Evolutionary conservation across 2,797 vertebrate species (phyloP).

Genomic region (Acridotheres tristis): DNA sequence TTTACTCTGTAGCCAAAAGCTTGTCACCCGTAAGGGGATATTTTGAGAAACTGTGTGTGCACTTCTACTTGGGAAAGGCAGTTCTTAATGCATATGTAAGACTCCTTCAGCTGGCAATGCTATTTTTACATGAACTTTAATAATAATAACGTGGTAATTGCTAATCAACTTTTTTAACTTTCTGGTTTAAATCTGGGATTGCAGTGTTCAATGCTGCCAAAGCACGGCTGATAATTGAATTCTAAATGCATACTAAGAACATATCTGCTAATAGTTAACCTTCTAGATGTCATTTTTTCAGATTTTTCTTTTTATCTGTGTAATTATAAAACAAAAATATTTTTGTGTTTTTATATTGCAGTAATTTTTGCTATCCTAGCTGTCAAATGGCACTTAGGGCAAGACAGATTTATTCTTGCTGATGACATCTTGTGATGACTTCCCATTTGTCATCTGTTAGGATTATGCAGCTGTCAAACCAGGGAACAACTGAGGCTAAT

Average conservation of each 20-base stretch:
- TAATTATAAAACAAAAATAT: neutral
- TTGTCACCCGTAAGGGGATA: neutral
- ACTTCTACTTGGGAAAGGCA: neutral
- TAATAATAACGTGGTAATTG: neutral
- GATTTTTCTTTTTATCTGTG: neutral
- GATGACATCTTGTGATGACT: neutral
- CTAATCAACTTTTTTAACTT: conserved; percentile 1
- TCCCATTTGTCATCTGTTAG: neutral
- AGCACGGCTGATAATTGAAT: neutral
- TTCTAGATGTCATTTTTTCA: neutral
- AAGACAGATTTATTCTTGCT: neutral
- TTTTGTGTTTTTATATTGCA: neutral
- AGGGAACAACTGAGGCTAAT: neutral
- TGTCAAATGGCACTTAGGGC: neutral
- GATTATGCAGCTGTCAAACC: neutral
- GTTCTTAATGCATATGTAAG: conserved; percentile 4
- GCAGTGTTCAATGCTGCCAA: neutral
- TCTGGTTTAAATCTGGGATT: neutral
- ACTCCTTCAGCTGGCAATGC: neutral
- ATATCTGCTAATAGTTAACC: neutral
- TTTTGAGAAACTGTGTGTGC: neutral
- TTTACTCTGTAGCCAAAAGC: neutral
- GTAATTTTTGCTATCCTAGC: neutral
- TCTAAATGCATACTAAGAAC: neutral
- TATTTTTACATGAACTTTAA: neutral